Evolutionary conservation across 2,113 vertebrate genomes (phyloP), one percentile per base, ranked within the genome.

Genomic region (Progne subis): DNA sequence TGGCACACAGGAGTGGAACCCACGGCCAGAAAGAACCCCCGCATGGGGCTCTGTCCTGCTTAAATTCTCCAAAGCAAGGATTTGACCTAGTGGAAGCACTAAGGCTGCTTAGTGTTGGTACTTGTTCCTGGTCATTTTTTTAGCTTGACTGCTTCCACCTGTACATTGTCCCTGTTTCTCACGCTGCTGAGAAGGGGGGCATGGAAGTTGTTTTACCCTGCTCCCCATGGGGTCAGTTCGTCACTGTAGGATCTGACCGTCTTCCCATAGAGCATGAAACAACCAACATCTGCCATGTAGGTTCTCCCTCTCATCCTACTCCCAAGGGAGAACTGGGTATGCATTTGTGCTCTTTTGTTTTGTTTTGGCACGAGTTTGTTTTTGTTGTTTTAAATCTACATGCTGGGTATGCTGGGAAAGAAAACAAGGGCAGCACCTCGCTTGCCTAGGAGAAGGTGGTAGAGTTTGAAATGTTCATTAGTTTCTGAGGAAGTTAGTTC

Each of bases 371-470:
- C 6, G 23, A 49, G 77, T 90, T 88, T 78, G 29, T 61, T 95
- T 86, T 56, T 74, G 41, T 83, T 91, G 57, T 56, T 96, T 94
- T 81, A 93, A 82, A 82, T 61, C 68, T 84, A 86, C n/a, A 69
- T 1, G 2, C 53, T 82, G 49, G 49, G 76, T 93, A 81, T 75
- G 57, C 57, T 81, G 57, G 32, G 53, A 75, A 50, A 11, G 3
- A 67, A 60, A 92, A 50, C 56, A 67, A 69, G 77, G 31, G 8
- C 3, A 71, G 14, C 12, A 50, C 18, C n/a, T 65, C 39, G 8
- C n/a, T 49, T 53, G 47, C 53, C 57, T 65, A 76, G 65, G 26
- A 79, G n/a, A 78, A 68, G 18, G 37, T 65, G 24, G 16, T 71
- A 37, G 32, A 17, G 25, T 49, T 50, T 84, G n/a, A 1, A 1